These are phyloP conservation scores for Pterostichus niger DNA, from an alignment of 2,888 invertebrate species.

Conservation along the genomic window DNA sequence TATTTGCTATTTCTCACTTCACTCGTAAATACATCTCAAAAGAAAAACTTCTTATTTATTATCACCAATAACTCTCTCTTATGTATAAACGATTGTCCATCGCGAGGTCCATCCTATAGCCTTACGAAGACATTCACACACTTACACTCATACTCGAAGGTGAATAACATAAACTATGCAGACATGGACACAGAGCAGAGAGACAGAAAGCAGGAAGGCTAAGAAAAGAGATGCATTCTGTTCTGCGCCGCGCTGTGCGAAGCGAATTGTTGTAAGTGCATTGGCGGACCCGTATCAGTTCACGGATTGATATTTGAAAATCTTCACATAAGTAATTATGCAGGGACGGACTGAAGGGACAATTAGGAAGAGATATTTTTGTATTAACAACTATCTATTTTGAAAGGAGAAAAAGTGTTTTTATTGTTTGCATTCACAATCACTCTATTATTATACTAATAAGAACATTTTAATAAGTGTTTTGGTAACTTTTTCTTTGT, in stretches of 20 bases:
- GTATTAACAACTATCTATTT: too few species aligned
- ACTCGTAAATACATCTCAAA: conserved; percentile 19
- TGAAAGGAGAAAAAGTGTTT: too few species aligned
- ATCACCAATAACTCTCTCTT: conserved; percentile 39
- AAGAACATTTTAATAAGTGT: too few species aligned
- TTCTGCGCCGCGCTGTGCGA: conserved; percentile 20
- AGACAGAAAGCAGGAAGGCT: conserved; percentile 27
- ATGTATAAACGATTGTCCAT: conserved; percentile 21
- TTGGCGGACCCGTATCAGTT: conserved; percentile 59
- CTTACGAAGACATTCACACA: too few species aligned
- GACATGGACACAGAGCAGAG: conserved; percentile 5
- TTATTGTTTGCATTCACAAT: too few species aligned
- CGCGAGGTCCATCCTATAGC: not conserved
- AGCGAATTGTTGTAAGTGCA: conserved; percentile 64
- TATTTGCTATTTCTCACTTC: not conserved
- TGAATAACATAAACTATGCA: conserved; percentile 19
- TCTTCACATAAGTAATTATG: not conserved
- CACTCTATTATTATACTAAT: too few species aligned
- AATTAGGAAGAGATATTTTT: not conserved
- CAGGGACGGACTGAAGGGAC: conserved; percentile 28
- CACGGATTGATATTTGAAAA: conserved; percentile 51
- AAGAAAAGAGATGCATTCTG: conserved; percentile 21
- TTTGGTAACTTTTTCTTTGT: too few species aligned
- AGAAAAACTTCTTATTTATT: conserved; percentile 12
- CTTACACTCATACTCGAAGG: not conserved